These are phyloP conservation scores for Sesia apiformis DNA, from an alignment of 2,888 invertebrate species.

Conservation along the genomic window DNA sequence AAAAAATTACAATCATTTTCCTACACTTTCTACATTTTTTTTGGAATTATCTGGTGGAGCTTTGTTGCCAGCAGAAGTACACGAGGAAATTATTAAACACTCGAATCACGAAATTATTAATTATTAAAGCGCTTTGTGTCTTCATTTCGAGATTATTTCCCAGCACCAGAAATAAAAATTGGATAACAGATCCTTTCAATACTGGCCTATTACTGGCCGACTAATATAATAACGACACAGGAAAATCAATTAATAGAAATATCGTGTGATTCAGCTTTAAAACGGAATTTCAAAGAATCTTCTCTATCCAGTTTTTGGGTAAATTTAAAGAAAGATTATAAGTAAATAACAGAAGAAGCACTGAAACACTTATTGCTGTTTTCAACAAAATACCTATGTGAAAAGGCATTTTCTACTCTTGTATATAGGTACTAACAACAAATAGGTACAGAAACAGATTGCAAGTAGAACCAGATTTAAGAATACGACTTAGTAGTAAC, in stretches of 20 bases:
- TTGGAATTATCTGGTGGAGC: background rate
- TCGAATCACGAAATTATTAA: background rate
- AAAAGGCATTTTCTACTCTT: no score
- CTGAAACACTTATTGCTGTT: no score
- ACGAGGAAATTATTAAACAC: no score
- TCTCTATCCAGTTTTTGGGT: background rate
- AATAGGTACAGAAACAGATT: no score
- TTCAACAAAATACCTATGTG: no score
- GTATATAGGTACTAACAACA: no score
- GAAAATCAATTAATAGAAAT: slow-evolving; percentile 1
- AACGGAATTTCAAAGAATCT: slow-evolving; percentile 3
- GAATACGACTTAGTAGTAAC: no score
- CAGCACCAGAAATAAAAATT: background rate
- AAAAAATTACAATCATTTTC: slow-evolving; percentile 2
- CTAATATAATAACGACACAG: background rate
- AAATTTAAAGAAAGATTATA: background rate
- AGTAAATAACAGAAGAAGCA: slow-evolving; percentile 2
- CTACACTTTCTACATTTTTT: slow-evolving; percentile 2
- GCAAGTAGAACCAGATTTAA: no score
- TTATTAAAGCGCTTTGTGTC: background rate
- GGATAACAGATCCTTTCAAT: background rate
- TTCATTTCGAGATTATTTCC: background rate
- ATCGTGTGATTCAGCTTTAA: slow-evolving; percentile 2
- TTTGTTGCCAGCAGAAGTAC: background rate
- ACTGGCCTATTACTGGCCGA: no score